These are phyloP conservation scores for Burhinus oedicnemus DNA, from an alignment of 2,113 vertebrate genomes.

Conservation along the genomic window DNA sequence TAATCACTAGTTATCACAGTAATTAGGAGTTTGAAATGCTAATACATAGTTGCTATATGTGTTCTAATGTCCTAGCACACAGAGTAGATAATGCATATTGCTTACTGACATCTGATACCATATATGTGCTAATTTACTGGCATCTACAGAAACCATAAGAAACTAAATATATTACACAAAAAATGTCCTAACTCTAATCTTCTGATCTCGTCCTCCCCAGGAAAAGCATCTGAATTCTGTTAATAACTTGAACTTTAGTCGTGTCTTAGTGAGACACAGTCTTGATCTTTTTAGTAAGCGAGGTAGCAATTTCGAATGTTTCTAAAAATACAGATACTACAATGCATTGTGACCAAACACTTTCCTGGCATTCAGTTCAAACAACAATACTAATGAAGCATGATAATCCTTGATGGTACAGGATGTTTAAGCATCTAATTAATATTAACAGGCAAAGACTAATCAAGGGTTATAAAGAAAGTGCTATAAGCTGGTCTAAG, in stretches of 20 bases:
- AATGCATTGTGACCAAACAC: slow-evolving; percentile 4
- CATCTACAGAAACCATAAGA: neutral
- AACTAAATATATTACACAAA: neutral
- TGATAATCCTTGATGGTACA: slow-evolving; percentile 13
- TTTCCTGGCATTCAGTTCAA: slow-evolving; percentile 28
- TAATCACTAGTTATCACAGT: neutral
- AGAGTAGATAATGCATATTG: neutral
- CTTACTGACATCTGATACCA: neutral
- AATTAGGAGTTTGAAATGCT: neutral
- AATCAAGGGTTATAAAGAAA: neutral
- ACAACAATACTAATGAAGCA: slow-evolving; percentile 27
- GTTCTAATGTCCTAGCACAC: neutral
- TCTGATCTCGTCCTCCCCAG: neutral
- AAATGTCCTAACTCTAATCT: neutral
- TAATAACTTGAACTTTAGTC: slow-evolving; percentile 37
- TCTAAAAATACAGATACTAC: slow-evolving; percentile 42
- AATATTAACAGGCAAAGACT: slow-evolving; percentile 29
- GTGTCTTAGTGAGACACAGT: neutral
- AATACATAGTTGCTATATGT: neutral
- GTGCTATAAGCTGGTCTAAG: neutral
- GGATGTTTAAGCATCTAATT: slow-evolving; percentile 20
- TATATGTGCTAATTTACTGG: neutral
- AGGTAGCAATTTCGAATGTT: slow-evolving; percentile 33
- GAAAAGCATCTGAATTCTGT: slow-evolving; percentile 42
- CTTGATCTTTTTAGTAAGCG: neutral